These are phyloP conservation scores for Drosophila maculinotata DNA, from an alignment of 2,888 invertebrate species.

Conservation along the genomic window DNA sequence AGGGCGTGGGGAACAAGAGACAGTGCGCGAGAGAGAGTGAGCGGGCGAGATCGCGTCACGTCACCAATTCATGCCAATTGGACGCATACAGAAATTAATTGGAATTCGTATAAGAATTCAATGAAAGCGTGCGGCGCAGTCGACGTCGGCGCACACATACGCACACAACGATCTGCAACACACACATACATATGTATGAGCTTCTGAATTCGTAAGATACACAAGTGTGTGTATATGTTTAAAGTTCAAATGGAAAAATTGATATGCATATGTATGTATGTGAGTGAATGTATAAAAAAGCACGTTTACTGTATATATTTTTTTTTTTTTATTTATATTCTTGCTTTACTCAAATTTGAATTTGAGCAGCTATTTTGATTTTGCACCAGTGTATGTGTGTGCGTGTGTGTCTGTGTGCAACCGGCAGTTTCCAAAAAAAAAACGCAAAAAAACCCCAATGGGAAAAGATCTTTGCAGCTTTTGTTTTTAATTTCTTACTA, in stretches of 20 bases:
- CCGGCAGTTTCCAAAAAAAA: slow-evolving; percentile 33
- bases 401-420: slow-evolving; percentile 16
- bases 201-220: slow-evolving; percentile 1
- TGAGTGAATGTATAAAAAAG: slow-evolving; percentile 49
- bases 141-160: slow-evolving; percentile 27
- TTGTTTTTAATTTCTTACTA: slow-evolving; percentile 53
- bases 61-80: slow-evolving; percentile 81
- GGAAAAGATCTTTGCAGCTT: slow-evolving; percentile 54
- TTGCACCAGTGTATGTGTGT: slow-evolving; percentile 29
- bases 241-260: slow-evolving; percentile 75
- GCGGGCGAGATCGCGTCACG: slow-evolving; percentile 68
- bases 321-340: slow-evolving; percentile 25
- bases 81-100: slow-evolving; percentile 76
- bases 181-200: slow-evolving; percentile 14
- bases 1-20: slow-evolving; percentile 11
- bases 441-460: slow-evolving; percentile 39
- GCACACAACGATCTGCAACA: slow-evolving; percentile 18
- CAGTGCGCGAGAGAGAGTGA: slow-evolving; percentile 22
- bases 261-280: slow-evolving; percentile 28
- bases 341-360: slow-evolving; percentile 62
- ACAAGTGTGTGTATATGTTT: slow-evolving; percentile 57
- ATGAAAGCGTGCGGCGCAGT: slow-evolving; percentile 68
- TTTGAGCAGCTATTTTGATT: slow-evolving; percentile 53
- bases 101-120: slow-evolving; percentile 79
- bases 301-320: slow-evolving; percentile 29